These are phyloP conservation scores for Hirtodrosophila confusa DNA, from an alignment of 2,888 invertebrate genomes.

Conservation along the genomic window DNA sequence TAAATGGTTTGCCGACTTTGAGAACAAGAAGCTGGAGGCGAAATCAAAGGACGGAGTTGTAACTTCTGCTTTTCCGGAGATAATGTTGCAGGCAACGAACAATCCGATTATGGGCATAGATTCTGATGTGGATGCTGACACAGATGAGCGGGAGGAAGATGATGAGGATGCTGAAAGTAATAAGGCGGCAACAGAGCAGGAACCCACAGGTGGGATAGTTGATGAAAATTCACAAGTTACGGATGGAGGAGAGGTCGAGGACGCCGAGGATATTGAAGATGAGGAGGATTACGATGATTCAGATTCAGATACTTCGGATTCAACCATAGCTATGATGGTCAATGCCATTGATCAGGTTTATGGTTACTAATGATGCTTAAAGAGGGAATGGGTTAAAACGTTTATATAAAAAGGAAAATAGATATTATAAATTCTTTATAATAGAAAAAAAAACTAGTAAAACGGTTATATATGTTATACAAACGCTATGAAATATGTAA, in stretches of 20 bases:
- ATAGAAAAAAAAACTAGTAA: too few relatives aligned
- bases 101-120: constrained; percentile 4
- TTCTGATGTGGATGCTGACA: constrained; percentile 19
- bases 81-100: constrained; percentile 1
- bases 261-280: neutral
- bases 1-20: constrained; percentile 26
- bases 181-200: neutral
- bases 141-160: constrained; percentile 1
- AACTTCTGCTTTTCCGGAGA: constrained; percentile 6
- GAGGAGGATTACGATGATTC: constrained; percentile 8
- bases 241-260: neutral
- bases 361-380: constrained; percentile 5
- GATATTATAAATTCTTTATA: too few relatives aligned
- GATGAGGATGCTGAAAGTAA: neutral
- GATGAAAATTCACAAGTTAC: neutral
- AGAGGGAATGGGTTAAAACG: too few relatives aligned
- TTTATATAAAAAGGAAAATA: too few relatives aligned
- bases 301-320: constrained; percentile 21
- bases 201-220: neutral
- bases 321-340: constrained; percentile 23
- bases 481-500: too few relatives aligned
- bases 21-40: constrained; percentile 3
- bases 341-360: constrained; percentile 24
- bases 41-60: constrained; percentile 2
- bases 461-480: too few relatives aligned